Base-by-base conservation (phyloP, 1,140 invertebrate species). In the Latrodectus geometricus region DNA sequence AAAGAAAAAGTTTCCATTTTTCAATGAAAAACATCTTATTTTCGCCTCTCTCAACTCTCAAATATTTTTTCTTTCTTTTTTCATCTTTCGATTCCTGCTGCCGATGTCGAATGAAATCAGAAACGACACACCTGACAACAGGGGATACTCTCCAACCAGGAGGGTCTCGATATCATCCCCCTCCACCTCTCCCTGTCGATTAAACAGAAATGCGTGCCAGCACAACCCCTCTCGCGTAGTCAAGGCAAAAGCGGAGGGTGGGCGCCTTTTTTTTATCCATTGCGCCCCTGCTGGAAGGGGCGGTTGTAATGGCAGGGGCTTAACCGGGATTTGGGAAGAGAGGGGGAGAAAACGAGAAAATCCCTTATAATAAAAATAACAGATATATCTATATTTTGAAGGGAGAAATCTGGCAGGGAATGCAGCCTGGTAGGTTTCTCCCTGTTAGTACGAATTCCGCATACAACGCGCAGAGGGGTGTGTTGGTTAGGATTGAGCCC, bases 331-430 rank as follows among this genome's bases (percentile, higher is more conserved):
- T 75, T 75, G 49, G 73, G 54, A 75, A 50, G 49, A 75, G 73
- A 75, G 73, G 73, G 73, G 54, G 54, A 61, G 73, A 54, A 75
- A 75, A 75, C 73, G 50, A 48, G 73, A 52, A 75, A 75, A 75
- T 75, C 73, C 73, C 73, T 75, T 75, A 75, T 75, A 75, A 75
- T 75, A 75, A 75, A 75, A 75, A 75, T 75, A 75, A 75, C 73
- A 49, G 73, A 75, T 75, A 75, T 75, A 75, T 75, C 73, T 75
- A 75, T 75, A 75, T 75, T 75, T 75, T 54, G 54, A 61, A 61
- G 49, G 50, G 52, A 23, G 15, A 49, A 73, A 14, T 14, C 70
- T 35, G 21, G 35, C n/a, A 15, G 21, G 70, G 68, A 14, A 61
- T 61, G 54, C 35, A 35, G 35, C 35, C 8, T 61, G 54, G 54